Evolutionary conservation across 2,797 vertebrate species (phyloP).

Genomic region (Anniella stebbinsi): DNA sequence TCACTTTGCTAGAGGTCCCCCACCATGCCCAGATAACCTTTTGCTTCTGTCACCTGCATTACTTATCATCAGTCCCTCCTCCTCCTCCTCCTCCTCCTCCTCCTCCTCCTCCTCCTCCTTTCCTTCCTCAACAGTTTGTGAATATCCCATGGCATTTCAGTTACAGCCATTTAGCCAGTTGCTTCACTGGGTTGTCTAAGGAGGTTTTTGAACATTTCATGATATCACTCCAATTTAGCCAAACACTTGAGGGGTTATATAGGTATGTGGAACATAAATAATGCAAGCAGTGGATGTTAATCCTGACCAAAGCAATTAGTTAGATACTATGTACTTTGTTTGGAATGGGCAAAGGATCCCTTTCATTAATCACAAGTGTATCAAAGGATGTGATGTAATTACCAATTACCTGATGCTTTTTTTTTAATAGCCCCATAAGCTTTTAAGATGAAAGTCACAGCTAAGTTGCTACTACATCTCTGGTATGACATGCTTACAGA

Average conservation of each 20-base stretch:
- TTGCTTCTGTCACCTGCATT: not conserved
- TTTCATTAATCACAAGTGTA: constrained; percentile 4
- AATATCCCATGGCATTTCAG: not conserved
- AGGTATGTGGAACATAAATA: not conserved
- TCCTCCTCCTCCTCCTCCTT: too few species aligned
- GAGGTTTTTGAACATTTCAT: not conserved
- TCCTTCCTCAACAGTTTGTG: not conserved
- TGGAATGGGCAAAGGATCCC: not conserved
- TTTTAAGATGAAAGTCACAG: not conserved
- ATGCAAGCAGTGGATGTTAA: not conserved
- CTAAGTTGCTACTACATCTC: not conserved
- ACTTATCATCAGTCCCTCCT: not conserved
- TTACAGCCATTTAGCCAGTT: not conserved
- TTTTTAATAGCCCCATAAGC: not conserved
- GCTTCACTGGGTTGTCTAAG: not conserved
- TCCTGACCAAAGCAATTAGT: not conserved
- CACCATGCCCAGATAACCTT: not conserved
- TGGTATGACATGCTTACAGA: constrained; percentile 34
- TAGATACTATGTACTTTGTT: not conserved
- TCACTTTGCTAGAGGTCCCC: not conserved
- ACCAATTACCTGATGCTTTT: not conserved
- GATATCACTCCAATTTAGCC: not conserved
- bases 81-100: too few species aligned
- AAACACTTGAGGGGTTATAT: not conserved
- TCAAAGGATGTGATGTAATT: not conserved